Evolutionary conservation across 2,797 vertebrate species (phyloP).

Genomic region (Holocentrus rufus): DNA sequence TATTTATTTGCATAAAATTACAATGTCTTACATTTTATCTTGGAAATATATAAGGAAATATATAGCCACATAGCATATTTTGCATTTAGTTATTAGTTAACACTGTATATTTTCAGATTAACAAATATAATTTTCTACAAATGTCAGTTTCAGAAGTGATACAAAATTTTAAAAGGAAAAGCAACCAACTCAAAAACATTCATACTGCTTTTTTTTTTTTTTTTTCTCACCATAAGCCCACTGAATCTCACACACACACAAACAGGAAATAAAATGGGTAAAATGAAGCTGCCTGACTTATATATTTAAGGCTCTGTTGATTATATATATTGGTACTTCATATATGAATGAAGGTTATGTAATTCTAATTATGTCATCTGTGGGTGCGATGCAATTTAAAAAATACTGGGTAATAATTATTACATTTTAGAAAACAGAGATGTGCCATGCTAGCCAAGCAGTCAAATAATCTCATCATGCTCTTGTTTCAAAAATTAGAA

Average conservation of each 20-base stretch:
- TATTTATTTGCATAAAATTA: slow-evolving; percentile 83
- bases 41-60: slow-evolving; percentile 57
- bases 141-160: slow-evolving; percentile 56
- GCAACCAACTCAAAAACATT: slow-evolving; percentile 5
- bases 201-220: neutral
- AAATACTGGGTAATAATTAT: slow-evolving; percentile 25
- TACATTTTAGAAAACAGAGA: slow-evolving; percentile 25
- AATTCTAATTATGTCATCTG: neutral
- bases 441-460: slow-evolving; percentile 38
- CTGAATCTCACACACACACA: slow-evolving; percentile 9
- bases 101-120: slow-evolving; percentile 70
- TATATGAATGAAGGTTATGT: neutral
- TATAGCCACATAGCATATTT: slow-evolving; percentile 53
- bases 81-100: slow-evolving; percentile 70
- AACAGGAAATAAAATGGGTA: neutral
- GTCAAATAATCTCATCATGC: slow-evolving; percentile 17
- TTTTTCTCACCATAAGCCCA: neutral
- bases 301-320: slow-evolving; percentile 55
- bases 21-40: slow-evolving; percentile 76
- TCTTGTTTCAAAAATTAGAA: slow-evolving; percentile 30
- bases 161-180: slow-evolving; percentile 49
- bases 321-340: neutral
- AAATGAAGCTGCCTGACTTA: slow-evolving; percentile 48
- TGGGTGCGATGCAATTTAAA: slow-evolving; percentile 9
- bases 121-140: slow-evolving; percentile 67